Evolutionary conservation across 2,888 invertebrate species (phyloP).

Genomic region (Dryocosmus kuriphilus): DNA sequence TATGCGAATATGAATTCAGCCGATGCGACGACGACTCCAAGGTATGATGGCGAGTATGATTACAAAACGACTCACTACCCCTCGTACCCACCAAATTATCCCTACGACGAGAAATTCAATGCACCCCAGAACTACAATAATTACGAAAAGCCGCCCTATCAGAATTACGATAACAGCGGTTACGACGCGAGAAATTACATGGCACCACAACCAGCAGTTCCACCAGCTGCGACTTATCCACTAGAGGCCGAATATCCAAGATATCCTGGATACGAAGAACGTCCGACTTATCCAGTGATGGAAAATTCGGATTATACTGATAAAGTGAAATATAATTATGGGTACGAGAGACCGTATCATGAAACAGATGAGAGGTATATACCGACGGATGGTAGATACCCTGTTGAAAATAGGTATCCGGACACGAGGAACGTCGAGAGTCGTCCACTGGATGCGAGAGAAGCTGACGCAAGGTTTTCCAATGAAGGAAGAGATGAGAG

Average conservation of each 20-base stretch:
- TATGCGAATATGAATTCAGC: slow-evolving; percentile 71
- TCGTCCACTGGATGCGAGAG: slow-evolving; percentile 59
- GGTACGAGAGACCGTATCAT: slow-evolving; percentile 66
- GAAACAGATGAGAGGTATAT: slow-evolving; percentile 57
- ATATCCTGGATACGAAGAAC: slow-evolving; percentile 50
- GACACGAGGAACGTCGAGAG: slow-evolving; percentile 54
- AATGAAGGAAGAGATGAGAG: slow-evolving; percentile 62
- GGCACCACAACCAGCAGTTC: slow-evolving; percentile 45
- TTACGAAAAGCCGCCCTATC: slow-evolving; percentile 45
- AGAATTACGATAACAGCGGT: slow-evolving; percentile 44
- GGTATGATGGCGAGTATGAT: slow-evolving; percentile 71
- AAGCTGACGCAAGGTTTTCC: slow-evolving; percentile 62
- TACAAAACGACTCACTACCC: slow-evolving; percentile 76
- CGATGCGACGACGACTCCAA: slow-evolving; percentile 56
- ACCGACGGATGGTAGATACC: slow-evolving; percentile 46
- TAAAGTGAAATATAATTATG: slow-evolving; percentile 67
- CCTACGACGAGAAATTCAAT: slow-evolving; percentile 75
- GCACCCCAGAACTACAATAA: slow-evolving; percentile 62
- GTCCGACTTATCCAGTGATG: slow-evolving; percentile 45
- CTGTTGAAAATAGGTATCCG: slow-evolving; percentile 51
- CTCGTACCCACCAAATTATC: slow-evolving; percentile 75
- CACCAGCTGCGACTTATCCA: slow-evolving; percentile 43
- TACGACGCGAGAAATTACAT: slow-evolving; percentile 54
- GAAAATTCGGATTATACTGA: slow-evolving; percentile 63
- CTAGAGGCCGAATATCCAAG: slow-evolving; percentile 44